Conservation (phyloP, 2,888 invertebrate genomes). For the Pseudolycoriella hygida region DNA sequence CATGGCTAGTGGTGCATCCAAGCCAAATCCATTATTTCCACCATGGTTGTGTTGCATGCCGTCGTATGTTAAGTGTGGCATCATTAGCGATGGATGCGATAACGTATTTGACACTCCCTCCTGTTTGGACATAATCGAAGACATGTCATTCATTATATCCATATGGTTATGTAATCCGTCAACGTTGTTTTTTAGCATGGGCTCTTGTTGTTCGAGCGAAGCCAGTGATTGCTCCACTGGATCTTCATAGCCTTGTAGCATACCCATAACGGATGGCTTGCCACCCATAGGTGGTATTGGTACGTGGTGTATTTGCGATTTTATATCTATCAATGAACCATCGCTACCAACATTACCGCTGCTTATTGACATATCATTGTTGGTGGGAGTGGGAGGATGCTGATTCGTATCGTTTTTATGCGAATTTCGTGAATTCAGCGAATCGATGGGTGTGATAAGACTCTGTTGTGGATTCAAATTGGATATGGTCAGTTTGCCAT, state of each 20-base stretch:
- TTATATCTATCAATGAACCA: neutral
- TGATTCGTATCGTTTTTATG: neutral
- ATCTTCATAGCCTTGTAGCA: conserved; percentile 33
- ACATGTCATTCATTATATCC: conserved; percentile 26
- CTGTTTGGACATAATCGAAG: conserved; percentile 17
- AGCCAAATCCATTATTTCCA: conserved; percentile 5
- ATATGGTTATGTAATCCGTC: conserved; percentile 34
- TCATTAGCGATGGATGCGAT: conserved; percentile 15
- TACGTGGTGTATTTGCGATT: neutral
- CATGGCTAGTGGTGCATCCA: conserved; percentile 3
- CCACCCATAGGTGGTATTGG: conserved; percentile 10
- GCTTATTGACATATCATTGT: conserved; percentile 9
- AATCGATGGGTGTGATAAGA: neutral
- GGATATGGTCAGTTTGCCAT: conserved; percentile 1
- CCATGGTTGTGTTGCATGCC: conserved; percentile 2
- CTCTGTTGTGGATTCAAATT: conserved; percentile 2
- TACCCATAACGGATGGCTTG: conserved; percentile 7
- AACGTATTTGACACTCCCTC: neutral
- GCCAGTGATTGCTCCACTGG: conserved; percentile 54
- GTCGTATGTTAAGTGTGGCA: conserved; percentile 1
- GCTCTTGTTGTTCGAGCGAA: conserved; percentile 40
- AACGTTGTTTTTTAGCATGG: conserved; percentile 10
- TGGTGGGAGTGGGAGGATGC: conserved; percentile 19
- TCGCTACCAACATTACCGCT: neutral
- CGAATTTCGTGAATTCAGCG: neutral